These are phyloP conservation scores for Myiopsitta monachus DNA, from an alignment of 2,113 vertebrate species.

Conservation along the genomic window DNA sequence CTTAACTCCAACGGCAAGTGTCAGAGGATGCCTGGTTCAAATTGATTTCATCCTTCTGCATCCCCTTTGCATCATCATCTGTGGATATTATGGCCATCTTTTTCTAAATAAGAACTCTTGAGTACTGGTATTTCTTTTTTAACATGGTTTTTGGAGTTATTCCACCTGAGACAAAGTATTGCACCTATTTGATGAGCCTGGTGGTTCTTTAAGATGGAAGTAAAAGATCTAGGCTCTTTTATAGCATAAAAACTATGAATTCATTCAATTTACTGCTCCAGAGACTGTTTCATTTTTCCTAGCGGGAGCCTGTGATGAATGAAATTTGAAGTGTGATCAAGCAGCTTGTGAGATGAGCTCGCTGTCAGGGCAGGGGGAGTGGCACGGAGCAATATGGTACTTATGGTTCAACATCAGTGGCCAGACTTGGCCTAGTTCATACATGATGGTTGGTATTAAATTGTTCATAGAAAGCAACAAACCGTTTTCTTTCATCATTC, in stretches of 20 bases:
- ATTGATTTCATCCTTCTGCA: neutral
- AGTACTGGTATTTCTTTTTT: neutral
- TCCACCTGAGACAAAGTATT: neutral
- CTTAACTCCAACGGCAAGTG: neutral
- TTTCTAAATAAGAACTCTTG: neutral
- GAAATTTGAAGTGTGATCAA: neutral
- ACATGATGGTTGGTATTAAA: neutral
- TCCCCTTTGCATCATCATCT: neutral
- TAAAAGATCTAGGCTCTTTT: neutral
- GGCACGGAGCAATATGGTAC: neutral
- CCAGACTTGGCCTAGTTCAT: neutral
- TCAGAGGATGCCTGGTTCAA: neutral
- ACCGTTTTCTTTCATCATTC: neutral
- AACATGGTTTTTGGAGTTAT: neutral
- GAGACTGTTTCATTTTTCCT: neutral
- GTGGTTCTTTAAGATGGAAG: neutral
- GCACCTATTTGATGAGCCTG: neutral
- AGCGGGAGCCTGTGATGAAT: neutral
- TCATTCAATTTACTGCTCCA: slow-evolving; percentile 31
- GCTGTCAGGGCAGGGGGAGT: neutral
- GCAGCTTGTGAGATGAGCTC: neutral
- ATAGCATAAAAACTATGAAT: neutral
- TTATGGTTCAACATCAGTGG: neutral
- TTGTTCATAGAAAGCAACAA: neutral
- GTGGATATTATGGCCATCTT: neutral